These are phyloP conservation scores for Tryphoninae sp. DNA, from an alignment of 2,888 invertebrate genomes.

Conservation along the genomic window DNA sequence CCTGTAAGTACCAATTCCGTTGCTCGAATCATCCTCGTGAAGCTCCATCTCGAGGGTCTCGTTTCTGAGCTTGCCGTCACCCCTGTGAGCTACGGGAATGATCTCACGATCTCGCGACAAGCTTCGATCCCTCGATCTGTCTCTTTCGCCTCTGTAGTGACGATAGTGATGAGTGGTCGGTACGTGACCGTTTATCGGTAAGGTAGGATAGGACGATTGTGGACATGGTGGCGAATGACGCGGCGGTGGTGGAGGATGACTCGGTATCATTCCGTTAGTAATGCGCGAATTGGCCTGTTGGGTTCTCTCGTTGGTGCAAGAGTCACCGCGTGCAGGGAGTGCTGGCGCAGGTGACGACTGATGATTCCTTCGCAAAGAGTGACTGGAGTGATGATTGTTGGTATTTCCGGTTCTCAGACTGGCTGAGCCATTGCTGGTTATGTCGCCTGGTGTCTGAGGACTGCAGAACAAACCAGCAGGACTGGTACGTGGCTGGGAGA, in stretches of 20 bases:
- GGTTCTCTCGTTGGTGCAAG: conserved; percentile 64
- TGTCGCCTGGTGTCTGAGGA: conserved; percentile 45
- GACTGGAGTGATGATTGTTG: conserved; percentile 71
- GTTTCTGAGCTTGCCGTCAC: conserved; percentile 32
- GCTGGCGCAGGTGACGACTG: conserved; percentile 64
- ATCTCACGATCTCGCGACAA: conserved; percentile 61
- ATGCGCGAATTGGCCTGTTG: conserved; percentile 57
- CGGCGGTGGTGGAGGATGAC: conserved; percentile 61
- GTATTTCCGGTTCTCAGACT: conserved; percentile 40
- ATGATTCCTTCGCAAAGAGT: conserved; percentile 68
- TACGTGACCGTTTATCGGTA: conserved; percentile 77
- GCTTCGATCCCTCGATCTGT: conserved; percentile 60
- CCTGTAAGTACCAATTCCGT: conserved; percentile 64
- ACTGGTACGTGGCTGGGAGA: conserved; percentile 56
- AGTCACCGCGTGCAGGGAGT: conserved; percentile 72
- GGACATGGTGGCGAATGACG: conserved; percentile 67
- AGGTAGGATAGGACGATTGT: conserved; percentile 76
- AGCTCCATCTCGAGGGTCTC: conserved; percentile 58
- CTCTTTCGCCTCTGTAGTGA: conserved; percentile 72
- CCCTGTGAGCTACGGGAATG: conserved; percentile 39
- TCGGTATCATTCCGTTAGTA: conserved; percentile 62
- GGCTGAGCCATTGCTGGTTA: conserved; percentile 47
- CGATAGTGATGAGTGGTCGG: conserved; percentile 74
- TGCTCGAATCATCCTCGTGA: conserved; percentile 59
- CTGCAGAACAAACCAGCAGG: conserved; percentile 55